phyloP scores from a whole-genome alignment of 1,140 invertebrate species.

The Armadillidium nasatum region DNA sequence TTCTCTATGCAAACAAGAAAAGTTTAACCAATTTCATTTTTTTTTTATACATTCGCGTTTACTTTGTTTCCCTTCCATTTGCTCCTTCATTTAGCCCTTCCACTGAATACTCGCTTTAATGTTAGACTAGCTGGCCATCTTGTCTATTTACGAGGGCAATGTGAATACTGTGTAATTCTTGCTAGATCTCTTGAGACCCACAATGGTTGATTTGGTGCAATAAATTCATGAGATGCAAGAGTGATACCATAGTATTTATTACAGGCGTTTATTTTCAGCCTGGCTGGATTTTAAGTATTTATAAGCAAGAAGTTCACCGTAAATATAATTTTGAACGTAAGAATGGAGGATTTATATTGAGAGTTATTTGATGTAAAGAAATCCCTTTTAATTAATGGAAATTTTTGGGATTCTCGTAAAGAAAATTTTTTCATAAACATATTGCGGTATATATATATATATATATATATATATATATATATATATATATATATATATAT shows the following conservation, averaged over 20 bases:
- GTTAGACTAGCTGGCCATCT: conserved; percentile 11
- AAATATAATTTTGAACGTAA: conserved; percentile 12
- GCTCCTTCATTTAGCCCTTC: conserved; percentile 3
- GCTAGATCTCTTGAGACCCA: conserved; percentile 8
- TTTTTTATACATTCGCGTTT: neutral
- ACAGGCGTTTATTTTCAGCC: conserved; percentile 7
- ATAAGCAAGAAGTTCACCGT: conserved; percentile 9
- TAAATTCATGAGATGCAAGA: conserved; percentile 13
- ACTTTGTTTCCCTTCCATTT: conserved; percentile 2
- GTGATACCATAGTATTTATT: conserved; percentile 13
- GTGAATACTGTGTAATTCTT: conserved; percentile 13
- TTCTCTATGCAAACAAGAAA: conserved; percentile 8
- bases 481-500: neutral
- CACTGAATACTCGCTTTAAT: conserved; percentile 10
- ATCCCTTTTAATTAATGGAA: conserved; percentile 1
- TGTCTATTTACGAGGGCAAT: conserved; percentile 12
- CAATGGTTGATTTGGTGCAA: conserved; percentile 12
- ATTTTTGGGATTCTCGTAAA: neutral
- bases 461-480: neutral
- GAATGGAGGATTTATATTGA: neutral
- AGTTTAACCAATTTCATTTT: conserved; percentile 1
- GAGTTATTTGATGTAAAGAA: conserved; percentile 9
- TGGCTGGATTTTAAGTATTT: conserved; percentile 5
- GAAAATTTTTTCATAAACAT: neutral
- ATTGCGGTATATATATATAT: neutral